Base-by-base conservation (phyloP, 2,113 vertebrate genomes). In the Xyliphius kryptos region DNA sequence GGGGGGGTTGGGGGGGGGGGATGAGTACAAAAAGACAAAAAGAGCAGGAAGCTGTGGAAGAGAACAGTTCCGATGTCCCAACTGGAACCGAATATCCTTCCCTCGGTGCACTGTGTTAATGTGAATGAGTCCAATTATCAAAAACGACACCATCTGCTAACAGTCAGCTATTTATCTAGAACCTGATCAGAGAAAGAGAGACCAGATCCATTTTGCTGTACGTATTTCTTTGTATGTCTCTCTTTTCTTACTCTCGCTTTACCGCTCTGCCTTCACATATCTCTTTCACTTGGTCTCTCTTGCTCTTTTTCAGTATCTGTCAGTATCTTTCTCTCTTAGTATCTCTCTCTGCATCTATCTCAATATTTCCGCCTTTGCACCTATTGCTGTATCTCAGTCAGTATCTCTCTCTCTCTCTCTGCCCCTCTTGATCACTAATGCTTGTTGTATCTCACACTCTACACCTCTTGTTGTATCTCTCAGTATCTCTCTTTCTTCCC, bases 111-210 rank as follows among this genome's bases (percentile, higher is more conserved):
- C 32, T 9, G 21, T 32, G 58, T 38, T 68, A 49, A 55, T 22
- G 50, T 61, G 51, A 68, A 61, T 61, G 66, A 55, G 51, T 43
- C 41, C 66, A 68, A 68, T 68, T 68, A 61, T 26, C 43, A 15
- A 51, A 68, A 61, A 61, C 58, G 26, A 12, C 32, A 40, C 50
- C 51, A 54, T 68, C 57, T 49, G 66, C 53, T 56, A 37, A 16
- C 46, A 36, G 5, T 56, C 66, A 46, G 22, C 50, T 26, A 61
- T 54, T 40, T 22, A 49, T 40, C 26, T 55, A 48, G 32, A 48
- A 20, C 46, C 40, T 60, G 26, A 67, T 51, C 56, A 48, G 53
- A 62, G 59, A 17, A 15, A 52, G 21, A 14, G 37, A 65, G 37
- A 26, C 22, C 22, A 6, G 22, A 26, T 26, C 22, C n/a, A n/a